Base-by-base conservation (phyloP, 2,113 vertebrate species). In the Cephalopterus ornatus region DNA sequence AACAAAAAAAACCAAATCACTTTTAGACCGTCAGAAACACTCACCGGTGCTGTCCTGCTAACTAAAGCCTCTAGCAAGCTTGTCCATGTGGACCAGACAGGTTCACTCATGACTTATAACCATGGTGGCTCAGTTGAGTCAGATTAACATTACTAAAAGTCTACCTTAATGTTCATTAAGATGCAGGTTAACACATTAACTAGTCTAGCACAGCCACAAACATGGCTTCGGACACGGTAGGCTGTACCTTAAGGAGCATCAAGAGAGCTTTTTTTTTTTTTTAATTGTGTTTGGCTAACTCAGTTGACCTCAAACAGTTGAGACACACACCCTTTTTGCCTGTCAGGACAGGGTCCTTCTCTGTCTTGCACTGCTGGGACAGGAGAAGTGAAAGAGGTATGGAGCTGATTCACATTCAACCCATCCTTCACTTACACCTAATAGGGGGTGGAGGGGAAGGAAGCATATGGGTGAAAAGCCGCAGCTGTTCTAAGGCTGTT, bases 291-390 rank as follows among this genome's bases (percentile, higher is more conserved):
- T 92, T 53, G 32, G 83, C 90, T 95, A 96, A 96, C 95, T 96
- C 93, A 91, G 77, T 65, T 96, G 96, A 96, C 95, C 93, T 97
- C 93, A 80, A 73, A 94, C 90, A 93, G 71, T 4, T 92, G 83
- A 96, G 86, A 94, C 80, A 96, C 96, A 96, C 96, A 75, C 96
- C 96, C 96, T 95, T 95, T 95, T 7, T 93, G 83, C 96, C 89
- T 92, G 89, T 96, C 77, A 96, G 80, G 96, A 89, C 96, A 96
- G 92, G 91, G 96, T 83, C 90, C 92, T 93, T 42, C 81, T 87
- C 89, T n/a, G 73, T 87, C 74, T 92, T 89, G 66, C 62, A 87
- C 59, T 82, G 87, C 85, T 92, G 72, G 89, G 92, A 91, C 84
- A 84, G 87, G 52, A 96, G 83, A 81, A 93, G 46, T 53, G 68